These are phyloP conservation scores for Enchytraeus crypticus DNA, from an alignment of 2,888 invertebrate species.

Conservation along the genomic window DNA sequence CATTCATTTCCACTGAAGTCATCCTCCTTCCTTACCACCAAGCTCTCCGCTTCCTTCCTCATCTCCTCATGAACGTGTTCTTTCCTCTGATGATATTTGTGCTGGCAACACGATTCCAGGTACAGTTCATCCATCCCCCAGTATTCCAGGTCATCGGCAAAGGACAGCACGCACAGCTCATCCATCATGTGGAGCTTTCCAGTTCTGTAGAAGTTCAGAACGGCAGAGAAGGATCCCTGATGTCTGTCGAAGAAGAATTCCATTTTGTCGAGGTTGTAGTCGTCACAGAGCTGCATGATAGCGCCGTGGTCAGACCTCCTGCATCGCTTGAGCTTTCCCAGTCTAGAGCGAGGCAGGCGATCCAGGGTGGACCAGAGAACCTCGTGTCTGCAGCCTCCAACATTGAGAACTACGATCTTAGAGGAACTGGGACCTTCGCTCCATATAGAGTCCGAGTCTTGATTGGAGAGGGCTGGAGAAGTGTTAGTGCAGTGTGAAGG, in stretches of 20 bases:
- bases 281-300: slow-evolving; percentile 73
- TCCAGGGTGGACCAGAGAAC: slow-evolving; percentile 89
- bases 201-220: slow-evolving; percentile 87
- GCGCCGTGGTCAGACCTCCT: slow-evolving; percentile 93
- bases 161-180: slow-evolving; percentile 96
- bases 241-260: slow-evolving; percentile 96
- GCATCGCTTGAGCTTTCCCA: slow-evolving; percentile 72
- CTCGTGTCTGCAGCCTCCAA: slow-evolving; percentile 88
- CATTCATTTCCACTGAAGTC: slow-evolving; percentile 91
- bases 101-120: slow-evolving; percentile 94
- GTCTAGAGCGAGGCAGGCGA: slow-evolving; percentile 86
- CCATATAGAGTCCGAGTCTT: not conserved
- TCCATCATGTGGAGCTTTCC: slow-evolving; percentile 95
- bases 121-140: slow-evolving; percentile 98
- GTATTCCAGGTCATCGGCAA: slow-evolving; percentile 95
- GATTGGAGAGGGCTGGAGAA: too few species aligned
- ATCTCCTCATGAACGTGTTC: slow-evolving; percentile 98
- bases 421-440: slow-evolving; percentile 17
- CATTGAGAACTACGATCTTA: slow-evolving; percentile 78
- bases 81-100: slow-evolving; percentile 94
- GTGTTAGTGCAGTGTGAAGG: too few species aligned
- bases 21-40: slow-evolving; percentile 71
- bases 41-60: slow-evolving; percentile 91
- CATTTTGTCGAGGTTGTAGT: slow-evolving; percentile 79
- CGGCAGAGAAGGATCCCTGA: slow-evolving; percentile 93